Evolutionary conservation across 2,113 vertebrate genomes (phyloP).

Genomic region (Cyanoramphus novaezelandiae): DNA sequence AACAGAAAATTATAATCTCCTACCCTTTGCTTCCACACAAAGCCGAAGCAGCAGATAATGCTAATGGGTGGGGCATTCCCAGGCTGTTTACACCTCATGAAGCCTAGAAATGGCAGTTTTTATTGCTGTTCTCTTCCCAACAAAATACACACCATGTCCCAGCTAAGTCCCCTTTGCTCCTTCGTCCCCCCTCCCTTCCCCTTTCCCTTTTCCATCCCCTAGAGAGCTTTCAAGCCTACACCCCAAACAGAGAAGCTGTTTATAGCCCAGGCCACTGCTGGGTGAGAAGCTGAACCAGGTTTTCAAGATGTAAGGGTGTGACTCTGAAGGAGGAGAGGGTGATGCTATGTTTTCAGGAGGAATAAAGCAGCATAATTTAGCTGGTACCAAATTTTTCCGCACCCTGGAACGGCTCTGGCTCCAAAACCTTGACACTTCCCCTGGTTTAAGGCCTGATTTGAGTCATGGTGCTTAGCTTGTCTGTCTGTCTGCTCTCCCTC

Average conservation of each 20-base stretch:
- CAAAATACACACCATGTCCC: accelerated
- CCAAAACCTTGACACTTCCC: not conserved
- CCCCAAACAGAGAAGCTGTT: not conserved
- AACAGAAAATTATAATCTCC: not conserved
- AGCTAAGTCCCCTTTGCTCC: not conserved
- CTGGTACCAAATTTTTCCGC: not conserved
- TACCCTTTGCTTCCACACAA: not conserved
- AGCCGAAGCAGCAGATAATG: not conserved
- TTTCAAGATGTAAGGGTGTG: not conserved
- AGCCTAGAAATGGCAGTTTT: accelerated
- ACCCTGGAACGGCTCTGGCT: not conserved
- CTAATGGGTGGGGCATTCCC: not conserved
- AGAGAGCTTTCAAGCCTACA: not conserved
- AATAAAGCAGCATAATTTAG: not conserved
- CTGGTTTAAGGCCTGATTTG: not conserved
- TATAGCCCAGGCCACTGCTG: not conserved
- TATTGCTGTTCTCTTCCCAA: not conserved
- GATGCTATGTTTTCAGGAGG: not conserved
- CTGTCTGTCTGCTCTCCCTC: not conserved
- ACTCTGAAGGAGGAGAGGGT: not conserved
- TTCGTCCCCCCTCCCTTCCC: not conserved
- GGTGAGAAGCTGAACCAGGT: not conserved
- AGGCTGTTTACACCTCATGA: accelerated
- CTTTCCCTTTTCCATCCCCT: not conserved
- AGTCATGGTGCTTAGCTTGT: not conserved